Evolutionary conservation across 1,140 invertebrate genomes (phyloP).

Genomic region (Eulimnadia texana): DNA sequence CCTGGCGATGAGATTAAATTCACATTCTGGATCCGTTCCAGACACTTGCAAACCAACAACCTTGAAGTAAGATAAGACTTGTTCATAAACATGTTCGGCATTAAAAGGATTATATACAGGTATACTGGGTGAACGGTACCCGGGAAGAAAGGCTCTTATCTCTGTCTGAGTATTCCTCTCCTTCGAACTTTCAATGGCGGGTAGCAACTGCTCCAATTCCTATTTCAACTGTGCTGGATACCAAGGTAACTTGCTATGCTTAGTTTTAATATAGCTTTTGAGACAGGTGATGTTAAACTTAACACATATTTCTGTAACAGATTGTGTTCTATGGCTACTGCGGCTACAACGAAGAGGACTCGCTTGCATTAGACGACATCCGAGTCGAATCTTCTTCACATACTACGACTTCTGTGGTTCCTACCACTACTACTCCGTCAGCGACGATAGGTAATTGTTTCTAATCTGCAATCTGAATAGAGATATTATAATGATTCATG

Average conservation of each 20-base stretch:
- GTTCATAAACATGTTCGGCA: background rate
- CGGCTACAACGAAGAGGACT: no score
- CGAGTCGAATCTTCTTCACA: no score
- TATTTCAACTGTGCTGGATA: background rate
- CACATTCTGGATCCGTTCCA: background rate
- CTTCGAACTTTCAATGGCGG: background rate
- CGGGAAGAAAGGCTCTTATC: background rate
- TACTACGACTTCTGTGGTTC: no score
- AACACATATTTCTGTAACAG: no score
- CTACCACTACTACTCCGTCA: no score
- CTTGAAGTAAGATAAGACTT: background rate
- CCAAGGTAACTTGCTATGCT: background rate
- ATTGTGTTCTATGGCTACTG: no score
- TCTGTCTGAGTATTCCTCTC: background rate
- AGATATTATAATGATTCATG: no score
- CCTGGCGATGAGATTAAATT: slow-evolving; percentile 1
- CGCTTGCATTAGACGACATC: no score
- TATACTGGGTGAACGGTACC: background rate
- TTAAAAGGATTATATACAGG: background rate
- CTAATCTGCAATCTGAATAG: no score
- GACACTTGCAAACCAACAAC: background rate
- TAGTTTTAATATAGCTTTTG: no score
- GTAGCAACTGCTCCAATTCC: background rate
- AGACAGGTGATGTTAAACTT: no score
- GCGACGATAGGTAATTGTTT: no score